These are phyloP conservation scores for Nephrotoma guestfalica DNA, from an alignment of 2,888 invertebrate species.

Conservation along the genomic window DNA sequence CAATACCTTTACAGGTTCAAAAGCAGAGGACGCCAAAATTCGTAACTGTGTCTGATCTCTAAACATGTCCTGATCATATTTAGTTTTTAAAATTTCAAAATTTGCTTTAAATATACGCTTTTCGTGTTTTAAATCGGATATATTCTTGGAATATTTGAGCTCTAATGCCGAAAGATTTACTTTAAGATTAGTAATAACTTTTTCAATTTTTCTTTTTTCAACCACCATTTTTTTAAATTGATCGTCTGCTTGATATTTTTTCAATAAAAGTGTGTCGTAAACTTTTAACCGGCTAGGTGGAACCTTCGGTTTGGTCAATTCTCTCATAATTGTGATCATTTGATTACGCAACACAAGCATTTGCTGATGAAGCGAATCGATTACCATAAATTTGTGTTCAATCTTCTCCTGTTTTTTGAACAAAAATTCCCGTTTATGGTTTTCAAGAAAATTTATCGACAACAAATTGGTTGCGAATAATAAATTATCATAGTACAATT, in stretches of 20 bases:
- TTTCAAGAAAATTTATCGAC: neutral
- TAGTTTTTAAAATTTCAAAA: conserved; percentile 1
- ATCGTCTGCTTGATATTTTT: neutral
- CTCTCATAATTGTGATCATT: neutral
- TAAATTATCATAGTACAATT: neutral
- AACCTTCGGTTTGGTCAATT: neutral
- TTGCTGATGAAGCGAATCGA: neutral
- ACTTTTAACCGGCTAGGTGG: neutral
- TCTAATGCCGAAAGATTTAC: neutral
- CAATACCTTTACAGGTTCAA: neutral
- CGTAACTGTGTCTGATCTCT: neutral
- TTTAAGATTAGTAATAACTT: neutral
- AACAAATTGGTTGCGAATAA: neutral
- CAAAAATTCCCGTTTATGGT: neutral
- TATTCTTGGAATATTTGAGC: neutral
- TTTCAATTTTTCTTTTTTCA: neutral
- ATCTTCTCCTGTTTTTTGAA: neutral
- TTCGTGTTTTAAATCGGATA: conserved; percentile 2
- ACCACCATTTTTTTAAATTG: neutral
- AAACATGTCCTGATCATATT: neutral
- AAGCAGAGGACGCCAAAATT: neutral
- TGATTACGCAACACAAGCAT: neutral
- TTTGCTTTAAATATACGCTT: neutral
- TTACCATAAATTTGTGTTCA: neutral
- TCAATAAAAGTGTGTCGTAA: neutral